These are phyloP conservation scores for Lochmaea crataegi DNA, from an alignment of 2,888 invertebrate genomes.

Conservation along the genomic window DNA sequence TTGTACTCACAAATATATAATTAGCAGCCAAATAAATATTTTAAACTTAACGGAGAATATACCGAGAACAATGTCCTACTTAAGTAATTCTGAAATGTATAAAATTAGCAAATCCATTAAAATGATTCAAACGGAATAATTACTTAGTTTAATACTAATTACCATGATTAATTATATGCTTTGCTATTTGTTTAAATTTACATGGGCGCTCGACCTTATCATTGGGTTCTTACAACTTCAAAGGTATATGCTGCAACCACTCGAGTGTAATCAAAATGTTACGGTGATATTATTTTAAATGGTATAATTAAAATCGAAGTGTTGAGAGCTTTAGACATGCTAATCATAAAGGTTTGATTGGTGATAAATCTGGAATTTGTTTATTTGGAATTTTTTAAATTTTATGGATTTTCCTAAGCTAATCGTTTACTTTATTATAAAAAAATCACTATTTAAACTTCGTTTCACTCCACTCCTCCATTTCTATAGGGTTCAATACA, in stretches of 20 bases:
- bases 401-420: no score
- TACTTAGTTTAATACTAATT: constrained; percentile 4
- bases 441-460: no score
- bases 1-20: neutral
- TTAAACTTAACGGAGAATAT: neutral
- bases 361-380: neutral
- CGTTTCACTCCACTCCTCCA: no score
- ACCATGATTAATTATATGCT: neutral
- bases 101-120: constrained; percentile 2
- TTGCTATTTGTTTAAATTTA: neutral
- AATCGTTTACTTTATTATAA: no score
- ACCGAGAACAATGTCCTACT: neutral
- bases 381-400: no score
- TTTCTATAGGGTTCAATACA: no score
- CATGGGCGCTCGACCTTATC: neutral
- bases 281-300: neutral
- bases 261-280: neutral
- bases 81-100: neutral
- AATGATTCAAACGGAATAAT: neutral
- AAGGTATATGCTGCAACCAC: neutral
- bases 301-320: neutral
- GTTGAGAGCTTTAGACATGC: neutral
- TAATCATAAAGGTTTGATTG: neutral
- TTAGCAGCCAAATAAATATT: neutral
- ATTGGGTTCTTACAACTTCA: neutral